Evolutionary conservation across 2,797 vertebrate species (phyloP).

Genomic region (Apodemus agrarius): DNA sequence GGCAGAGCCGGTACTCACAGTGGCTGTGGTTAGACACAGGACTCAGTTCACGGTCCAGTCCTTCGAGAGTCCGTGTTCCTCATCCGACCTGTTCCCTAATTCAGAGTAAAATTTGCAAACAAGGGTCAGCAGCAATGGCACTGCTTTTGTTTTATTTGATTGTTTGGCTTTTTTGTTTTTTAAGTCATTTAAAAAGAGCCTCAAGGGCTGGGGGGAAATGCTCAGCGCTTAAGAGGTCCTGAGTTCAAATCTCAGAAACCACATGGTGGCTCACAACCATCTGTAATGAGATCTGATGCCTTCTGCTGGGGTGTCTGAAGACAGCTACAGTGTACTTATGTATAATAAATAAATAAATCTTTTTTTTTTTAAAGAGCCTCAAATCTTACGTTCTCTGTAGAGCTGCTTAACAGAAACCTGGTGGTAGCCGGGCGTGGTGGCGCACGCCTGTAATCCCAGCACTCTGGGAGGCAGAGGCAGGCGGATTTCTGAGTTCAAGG

Average conservation of each 20-base stretch:
- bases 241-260: too few species aligned
- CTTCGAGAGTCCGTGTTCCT: neutral
- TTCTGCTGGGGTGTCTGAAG: too few species aligned
- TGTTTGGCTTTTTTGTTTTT: neutral
- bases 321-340: too few species aligned
- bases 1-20: neutral
- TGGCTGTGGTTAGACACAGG: neutral
- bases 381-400: slow-evolving; percentile 14
- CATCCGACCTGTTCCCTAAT: slow-evolving; percentile 11
- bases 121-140: slow-evolving; percentile 33
- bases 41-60: neutral
- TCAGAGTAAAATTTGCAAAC: slow-evolving; percentile 42
- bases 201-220: neutral
- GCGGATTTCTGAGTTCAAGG: too few species aligned
- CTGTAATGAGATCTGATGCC: too few species aligned
- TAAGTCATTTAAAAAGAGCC: slow-evolving; percentile 46
- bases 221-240: too few species aligned
- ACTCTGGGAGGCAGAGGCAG: too few species aligned
- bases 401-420: slow-evolving; percentile 26
- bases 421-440: too few species aligned
- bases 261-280: too few species aligned
- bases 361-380: slow-evolving; percentile 16
- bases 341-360: too few species aligned
- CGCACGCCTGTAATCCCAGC: too few species aligned
- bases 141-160: neutral